A percentile compares a stretch with the other conserved stretches of the same genome.
phyloP scores from a whole-genome alignment of 2,113 vertebrate species.

The Charina bottae region DNA sequence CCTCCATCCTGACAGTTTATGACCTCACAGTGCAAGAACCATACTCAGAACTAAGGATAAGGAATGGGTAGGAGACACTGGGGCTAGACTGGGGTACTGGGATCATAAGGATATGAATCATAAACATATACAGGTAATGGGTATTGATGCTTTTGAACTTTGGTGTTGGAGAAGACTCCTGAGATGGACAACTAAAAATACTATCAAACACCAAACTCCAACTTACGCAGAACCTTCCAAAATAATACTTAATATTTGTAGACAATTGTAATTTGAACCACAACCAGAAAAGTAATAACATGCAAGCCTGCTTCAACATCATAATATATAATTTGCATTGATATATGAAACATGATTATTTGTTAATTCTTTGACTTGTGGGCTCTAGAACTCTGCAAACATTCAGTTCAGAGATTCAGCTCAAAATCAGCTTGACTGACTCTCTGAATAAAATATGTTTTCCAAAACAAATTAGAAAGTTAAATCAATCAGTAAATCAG shows the following conservation, averaged over 20 bases:
- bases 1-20: too few species aligned
- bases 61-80: rapidly evolving
- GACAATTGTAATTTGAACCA: neutral
- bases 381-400: neutral
- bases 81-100: neutral
- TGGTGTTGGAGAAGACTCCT: neutral
- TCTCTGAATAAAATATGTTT: neutral
- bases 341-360: neutral
- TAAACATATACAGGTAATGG: neutral
- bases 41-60: neutral
- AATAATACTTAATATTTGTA: neutral
- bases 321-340: neutral
- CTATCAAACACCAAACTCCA: neutral
- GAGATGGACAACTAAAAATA: neutral
- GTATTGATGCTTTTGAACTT: neutral
- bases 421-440: neutral
- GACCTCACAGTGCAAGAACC: neutral
- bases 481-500: neutral
- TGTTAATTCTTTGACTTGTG: neutral
- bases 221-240: neutral
- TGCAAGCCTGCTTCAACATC: neutral
- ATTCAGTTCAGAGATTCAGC: neutral
- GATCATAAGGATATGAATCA: neutral
- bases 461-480: too few species aligned
- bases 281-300: neutral